Base-by-base conservation (phyloP, 2,888 invertebrate genomes). In the Xestia rhomboidea region DNA sequence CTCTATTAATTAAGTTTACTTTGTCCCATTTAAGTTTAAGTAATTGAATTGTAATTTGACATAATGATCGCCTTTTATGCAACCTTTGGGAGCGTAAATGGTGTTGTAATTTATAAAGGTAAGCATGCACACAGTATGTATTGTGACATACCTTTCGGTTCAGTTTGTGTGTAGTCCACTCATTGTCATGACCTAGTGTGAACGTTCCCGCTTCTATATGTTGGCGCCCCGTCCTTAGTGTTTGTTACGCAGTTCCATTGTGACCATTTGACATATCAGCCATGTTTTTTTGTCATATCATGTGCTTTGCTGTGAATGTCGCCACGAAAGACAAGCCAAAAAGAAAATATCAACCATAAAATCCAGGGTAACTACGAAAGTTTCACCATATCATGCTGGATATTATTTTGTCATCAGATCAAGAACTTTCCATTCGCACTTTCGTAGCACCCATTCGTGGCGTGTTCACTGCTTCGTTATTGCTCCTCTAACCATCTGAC, bases 31-130 rank as follows among this genome's bases (percentile, higher is more conserved):
- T 94, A 94, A 90, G 92, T 94, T 94, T 95, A 94, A 94, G 94
- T 95, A 94, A 93, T 95, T 87, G 93, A 91, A 95, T 94, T 95
- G 90, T 89, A 94, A 94, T 95, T 96, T 96, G 96, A 96, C 93
- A 94, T 95, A 94, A 93, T 95, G 94, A 95, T 96, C 95, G 93
- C 96, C 96, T 96, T 96, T 96, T 96, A 96, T 96, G 96, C 96
- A 96, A 96, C 96, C 96, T 93, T 93, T 94, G 95, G 96, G 95
- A 95, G 96, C 96, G 95, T 96, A 96, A 96, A 93, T 96, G 96
- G 96, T 96, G 94, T 95, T 94, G 94, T 95, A 95, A 95, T 95
- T 95, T 95, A 93, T 94, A 94, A 96, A 96, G 96, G 96, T 96
- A 96, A 96, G 96, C 96, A 96, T 96, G 96, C 95, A 96, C 94